Evolutionary conservation across 2,888 invertebrate genomes (phyloP).

Genomic region (Acrobasis suavella): DNA sequence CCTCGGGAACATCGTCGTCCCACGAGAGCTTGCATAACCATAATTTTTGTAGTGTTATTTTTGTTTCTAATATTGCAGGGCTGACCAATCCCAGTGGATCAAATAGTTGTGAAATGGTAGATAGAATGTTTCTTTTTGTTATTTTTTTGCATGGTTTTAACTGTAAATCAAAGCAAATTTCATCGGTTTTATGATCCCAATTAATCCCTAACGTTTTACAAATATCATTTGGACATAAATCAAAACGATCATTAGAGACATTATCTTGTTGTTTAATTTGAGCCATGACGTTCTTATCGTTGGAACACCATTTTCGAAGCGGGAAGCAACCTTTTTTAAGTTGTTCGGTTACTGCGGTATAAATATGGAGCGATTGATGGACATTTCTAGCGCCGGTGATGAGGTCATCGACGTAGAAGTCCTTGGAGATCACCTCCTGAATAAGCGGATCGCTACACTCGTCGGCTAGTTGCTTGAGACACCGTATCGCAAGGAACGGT

Average conservation of each 20-base stretch:
- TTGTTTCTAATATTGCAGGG: slow-evolving; percentile 29
- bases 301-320: slow-evolving; percentile 10
- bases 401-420: slow-evolving; percentile 24
- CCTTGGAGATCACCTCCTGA: no score
- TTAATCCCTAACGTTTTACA: slow-evolving; percentile 24
- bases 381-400: slow-evolving; percentile 4
- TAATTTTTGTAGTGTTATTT: slow-evolving; percentile 33
- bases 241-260: no score
- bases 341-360: background rate
- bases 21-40: slow-evolving; percentile 28
- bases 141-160: background rate
- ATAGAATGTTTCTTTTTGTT: slow-evolving; percentile 26
- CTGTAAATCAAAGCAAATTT: slow-evolving; percentile 24
- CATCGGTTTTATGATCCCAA: slow-evolving; percentile 26
- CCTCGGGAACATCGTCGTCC: slow-evolving; percentile 1
- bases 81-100: slow-evolving; percentile 35
- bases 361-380: background rate
- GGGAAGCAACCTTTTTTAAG: slow-evolving; percentile 6
- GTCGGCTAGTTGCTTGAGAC: background rate
- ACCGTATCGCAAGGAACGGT: slow-evolving; percentile 1
- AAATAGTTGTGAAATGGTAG: slow-evolving; percentile 31
- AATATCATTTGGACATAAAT: no score
- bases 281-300: no score
- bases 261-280: no score
- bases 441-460: no score